These are phyloP conservation scores for Pseudopodoces humilis DNA, from an alignment of 2,113 vertebrate genomes.

Conservation along the genomic window DNA sequence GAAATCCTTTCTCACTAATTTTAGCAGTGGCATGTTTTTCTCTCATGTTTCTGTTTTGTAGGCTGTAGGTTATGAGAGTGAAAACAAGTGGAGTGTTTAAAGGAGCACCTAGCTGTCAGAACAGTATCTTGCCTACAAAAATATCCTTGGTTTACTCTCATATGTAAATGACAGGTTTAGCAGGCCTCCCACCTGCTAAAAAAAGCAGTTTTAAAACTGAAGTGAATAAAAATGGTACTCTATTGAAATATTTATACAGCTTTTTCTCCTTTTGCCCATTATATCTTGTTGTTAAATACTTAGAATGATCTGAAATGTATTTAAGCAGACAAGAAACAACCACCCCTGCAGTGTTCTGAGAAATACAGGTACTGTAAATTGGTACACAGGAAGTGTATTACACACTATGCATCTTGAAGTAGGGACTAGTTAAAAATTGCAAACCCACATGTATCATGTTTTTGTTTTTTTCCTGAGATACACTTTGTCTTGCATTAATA, in stretches of 20 bases:
- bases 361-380: not conserved
- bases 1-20: not conserved
- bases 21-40: not conserved
- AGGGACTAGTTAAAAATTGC: not conserved
- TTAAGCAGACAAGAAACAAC: not conserved
- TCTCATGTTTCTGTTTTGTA: not conserved
- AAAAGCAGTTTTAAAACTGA: not conserved
- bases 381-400: not conserved
- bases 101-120: constrained; percentile 15
- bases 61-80: not conserved
- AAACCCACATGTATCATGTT: not conserved
- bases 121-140: not conserved
- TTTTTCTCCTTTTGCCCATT: not conserved
- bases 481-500: not conserved
- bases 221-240: not conserved
- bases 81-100: constrained; percentile 4
- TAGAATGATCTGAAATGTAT: not conserved
- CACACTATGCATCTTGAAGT: not conserved
- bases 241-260: not conserved
- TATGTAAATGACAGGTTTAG: not conserved
- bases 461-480: not conserved
- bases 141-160: not conserved
- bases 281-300: not conserved
- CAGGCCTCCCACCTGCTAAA: not conserved
- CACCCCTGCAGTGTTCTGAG: not conserved